A percentile compares a stretch with the other conserved stretches of the same genome.
These are phyloP conservation scores for Urocolius indicus DNA, from an alignment of 2,113 vertebrate species.

Conservation along the genomic window DNA sequence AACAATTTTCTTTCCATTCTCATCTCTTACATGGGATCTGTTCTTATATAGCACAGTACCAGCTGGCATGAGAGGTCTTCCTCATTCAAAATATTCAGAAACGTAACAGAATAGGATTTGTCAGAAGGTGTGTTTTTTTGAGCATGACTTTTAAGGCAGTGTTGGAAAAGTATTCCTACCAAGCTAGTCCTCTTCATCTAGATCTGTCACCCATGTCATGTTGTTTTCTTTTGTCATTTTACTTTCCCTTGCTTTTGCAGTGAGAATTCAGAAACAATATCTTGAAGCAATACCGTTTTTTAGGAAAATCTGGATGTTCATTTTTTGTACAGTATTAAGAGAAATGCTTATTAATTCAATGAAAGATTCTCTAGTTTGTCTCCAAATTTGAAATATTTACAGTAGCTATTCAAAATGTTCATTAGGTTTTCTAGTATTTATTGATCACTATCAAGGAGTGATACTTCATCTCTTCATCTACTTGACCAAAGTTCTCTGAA, in stretches of 20 bases:
- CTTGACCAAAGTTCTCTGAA: neutral
- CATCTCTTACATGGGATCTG: neutral
- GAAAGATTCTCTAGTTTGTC: neutral
- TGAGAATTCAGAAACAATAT: neutral
- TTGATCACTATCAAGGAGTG: neutral
- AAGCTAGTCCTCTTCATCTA: neutral
- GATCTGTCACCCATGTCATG: neutral
- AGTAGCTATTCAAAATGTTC: neutral
- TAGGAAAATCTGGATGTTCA: neutral
- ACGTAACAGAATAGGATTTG: neutral
- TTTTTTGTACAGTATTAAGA: neutral
- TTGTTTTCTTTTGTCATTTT: neutral
- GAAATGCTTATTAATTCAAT: neutral
- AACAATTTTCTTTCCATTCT: neutral
- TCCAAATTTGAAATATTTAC: neutral
- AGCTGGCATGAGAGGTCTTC: neutral
- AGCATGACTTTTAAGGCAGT: neutral
- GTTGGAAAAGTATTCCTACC: neutral
- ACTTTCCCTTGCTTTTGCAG: neutral
- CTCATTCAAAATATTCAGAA: neutral
- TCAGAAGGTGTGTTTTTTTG: neutral
- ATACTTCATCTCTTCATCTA: neutral
- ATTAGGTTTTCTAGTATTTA: neutral
- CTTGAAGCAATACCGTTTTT: neutral
- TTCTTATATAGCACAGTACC: neutral